These are phyloP conservation scores for Epinotia bilunana DNA, from an alignment of 2,888 invertebrate genomes.

Conservation along the genomic window DNA sequence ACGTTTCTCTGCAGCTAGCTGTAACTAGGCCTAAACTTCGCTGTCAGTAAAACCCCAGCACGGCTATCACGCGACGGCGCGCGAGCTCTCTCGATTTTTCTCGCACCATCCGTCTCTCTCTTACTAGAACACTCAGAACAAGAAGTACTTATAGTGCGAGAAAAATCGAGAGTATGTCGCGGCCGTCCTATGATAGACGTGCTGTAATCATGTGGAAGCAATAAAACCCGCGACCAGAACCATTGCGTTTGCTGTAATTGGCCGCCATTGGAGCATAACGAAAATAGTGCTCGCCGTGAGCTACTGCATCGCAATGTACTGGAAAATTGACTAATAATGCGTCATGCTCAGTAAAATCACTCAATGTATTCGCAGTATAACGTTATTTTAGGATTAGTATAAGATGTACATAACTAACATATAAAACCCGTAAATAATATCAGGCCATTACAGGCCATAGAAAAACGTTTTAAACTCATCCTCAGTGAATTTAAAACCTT, in stretches of 20 bases:
- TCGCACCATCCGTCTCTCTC: too few relatives aligned
- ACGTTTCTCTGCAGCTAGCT: neutral
- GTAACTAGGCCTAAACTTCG: neutral
- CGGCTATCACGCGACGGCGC: too few relatives aligned
- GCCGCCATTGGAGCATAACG: slow-evolving; percentile 19
- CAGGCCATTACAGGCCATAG: too few relatives aligned
- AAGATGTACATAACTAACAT: neutral
- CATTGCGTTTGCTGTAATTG: slow-evolving; percentile 24
- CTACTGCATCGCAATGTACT: slow-evolving; percentile 12
- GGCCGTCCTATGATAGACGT: too few relatives aligned
- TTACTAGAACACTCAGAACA: too few relatives aligned
- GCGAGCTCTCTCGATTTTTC: too few relatives aligned
- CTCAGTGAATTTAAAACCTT: too few relatives aligned
- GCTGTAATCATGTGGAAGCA: slow-evolving; percentile 33
- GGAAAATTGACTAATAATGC: slow-evolving; percentile 33
- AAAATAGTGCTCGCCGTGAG: slow-evolving; percentile 16
- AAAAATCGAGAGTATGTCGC: too few relatives aligned
- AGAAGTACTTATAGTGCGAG: too few relatives aligned
- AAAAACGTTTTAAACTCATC: too few relatives aligned
- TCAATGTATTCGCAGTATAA: neutral
- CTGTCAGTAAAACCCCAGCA: slow-evolving; percentile 12
- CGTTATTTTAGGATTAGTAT: neutral
- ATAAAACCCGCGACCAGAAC: slow-evolving; percentile 30
- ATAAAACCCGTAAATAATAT: neutral
- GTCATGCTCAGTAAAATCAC: slow-evolving; percentile 7